Percentiles rank a stretch among this genome's conserved stretches.
phyloP scores from a whole-genome alignment of 1,140 invertebrate species.

The Akabosia matsudoensis region DNA sequence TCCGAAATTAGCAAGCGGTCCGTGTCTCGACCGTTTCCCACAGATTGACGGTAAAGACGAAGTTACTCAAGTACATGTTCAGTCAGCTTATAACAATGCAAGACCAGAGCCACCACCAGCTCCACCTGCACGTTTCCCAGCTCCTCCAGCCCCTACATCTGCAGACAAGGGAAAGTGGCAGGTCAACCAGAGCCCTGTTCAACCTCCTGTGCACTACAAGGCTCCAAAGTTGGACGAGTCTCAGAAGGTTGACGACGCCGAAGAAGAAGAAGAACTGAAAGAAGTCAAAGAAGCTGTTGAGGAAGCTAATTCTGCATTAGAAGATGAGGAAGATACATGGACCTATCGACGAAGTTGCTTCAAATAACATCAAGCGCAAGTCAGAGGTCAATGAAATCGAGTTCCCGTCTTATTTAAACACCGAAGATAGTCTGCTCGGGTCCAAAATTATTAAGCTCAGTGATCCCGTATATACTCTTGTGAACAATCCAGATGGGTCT shows the following conservation, averaged over 20 bases:
- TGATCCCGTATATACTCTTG: conserved; percentile 10
- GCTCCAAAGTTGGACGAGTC: not conserved
- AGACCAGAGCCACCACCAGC: not conserved
- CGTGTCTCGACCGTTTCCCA: not conserved
- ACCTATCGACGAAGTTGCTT: not conserved
- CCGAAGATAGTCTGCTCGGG: not conserved
- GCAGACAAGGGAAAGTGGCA: not conserved
- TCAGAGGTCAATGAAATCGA: not conserved
- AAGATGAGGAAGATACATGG: not conserved
- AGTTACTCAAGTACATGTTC: too few species aligned
- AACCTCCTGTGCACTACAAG: not conserved
- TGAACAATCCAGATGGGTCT: not conserved
- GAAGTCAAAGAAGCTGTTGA: not conserved
- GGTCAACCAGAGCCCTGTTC: not conserved
- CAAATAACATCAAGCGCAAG: not conserved
- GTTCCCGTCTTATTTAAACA: not conserved
- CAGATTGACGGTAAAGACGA: not conserved
- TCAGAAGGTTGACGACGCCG: not conserved
- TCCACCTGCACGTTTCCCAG: not conserved
- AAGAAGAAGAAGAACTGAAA: not conserved
- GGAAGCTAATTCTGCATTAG: not conserved
- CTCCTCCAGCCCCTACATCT: not conserved
- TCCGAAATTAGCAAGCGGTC: not conserved
- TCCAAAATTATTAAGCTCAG: not conserved
- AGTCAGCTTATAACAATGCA: too few species aligned